Evolutionary conservation across 2,888 invertebrate genomes (phyloP).

Genomic region (Psococerastis gibbosa): DNA sequence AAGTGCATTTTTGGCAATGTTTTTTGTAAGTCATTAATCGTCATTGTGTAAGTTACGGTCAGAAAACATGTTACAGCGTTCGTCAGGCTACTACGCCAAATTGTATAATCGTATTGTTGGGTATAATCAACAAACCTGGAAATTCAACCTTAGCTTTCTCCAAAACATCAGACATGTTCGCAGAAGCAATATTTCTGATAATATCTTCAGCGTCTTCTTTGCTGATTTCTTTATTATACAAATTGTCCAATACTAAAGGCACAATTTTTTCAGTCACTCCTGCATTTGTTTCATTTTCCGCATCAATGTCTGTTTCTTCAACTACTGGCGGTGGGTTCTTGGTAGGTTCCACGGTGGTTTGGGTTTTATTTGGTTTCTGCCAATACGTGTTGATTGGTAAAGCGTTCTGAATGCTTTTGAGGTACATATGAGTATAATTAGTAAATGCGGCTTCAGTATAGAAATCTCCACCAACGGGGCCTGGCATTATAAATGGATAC

Average conservation of each 20-base stretch:
- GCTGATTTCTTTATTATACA: constrained; percentile 1
- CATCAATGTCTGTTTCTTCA: not conserved
- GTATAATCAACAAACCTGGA: no score
- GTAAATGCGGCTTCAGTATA: constrained; percentile 28
- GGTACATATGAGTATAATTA: not conserved
- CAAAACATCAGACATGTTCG: constrained; percentile 1
- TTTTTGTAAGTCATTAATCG: no score
- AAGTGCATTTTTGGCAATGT: no score
- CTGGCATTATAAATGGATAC: constrained; percentile 83
- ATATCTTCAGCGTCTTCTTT: not conserved
- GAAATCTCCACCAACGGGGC: constrained; percentile 83
- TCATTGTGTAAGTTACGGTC: no score
- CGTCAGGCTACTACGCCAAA: no score
- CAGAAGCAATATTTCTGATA: not conserved
- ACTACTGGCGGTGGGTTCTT: not conserved
- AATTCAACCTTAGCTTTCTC: not conserved
- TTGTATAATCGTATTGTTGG: no score
- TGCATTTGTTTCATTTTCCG: constrained; percentile 4
- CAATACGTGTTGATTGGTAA: no score
- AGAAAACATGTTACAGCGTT: no score
- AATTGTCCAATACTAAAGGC: constrained; percentile 1
- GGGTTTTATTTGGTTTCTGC: constrained; percentile 1
- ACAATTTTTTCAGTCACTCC: not conserved
- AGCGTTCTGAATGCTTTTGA: not conserved
- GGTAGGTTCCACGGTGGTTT: not conserved